phyloP scores from a whole-genome alignment of 2,888 invertebrate species.

The Agrotis ipsilon region DNA sequence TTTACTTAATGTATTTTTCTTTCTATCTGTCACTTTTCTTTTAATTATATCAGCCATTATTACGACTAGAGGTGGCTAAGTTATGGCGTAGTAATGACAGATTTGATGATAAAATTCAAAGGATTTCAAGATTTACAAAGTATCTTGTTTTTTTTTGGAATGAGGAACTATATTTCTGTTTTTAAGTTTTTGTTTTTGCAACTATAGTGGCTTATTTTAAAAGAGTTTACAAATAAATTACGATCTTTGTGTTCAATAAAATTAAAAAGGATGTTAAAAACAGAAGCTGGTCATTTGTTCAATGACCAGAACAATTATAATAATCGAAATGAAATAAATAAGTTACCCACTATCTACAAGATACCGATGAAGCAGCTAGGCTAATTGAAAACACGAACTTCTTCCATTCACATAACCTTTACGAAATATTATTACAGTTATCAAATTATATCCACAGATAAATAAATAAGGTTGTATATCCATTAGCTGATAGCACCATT shows the following conservation, averaged over 20 bases:
- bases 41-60: no score
- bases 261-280: neutral
- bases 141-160: no score
- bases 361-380: conserved; percentile 6
- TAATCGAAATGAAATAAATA: conserved; percentile 16
- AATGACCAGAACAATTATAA: conserved; percentile 9
- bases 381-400: conserved; percentile 41
- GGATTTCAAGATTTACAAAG: no score
- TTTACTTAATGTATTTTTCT: no score
- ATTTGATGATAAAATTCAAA: no score
- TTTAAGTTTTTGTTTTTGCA: no score
- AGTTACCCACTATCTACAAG: conserved; percentile 11
- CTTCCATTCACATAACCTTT: conserved; percentile 8
- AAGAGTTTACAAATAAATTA: no score
- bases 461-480: conserved; percentile 41
- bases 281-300: neutral
- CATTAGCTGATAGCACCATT: conserved; percentile 40
- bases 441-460: conserved; percentile 19
- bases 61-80: no score
- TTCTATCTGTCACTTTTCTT: no score
- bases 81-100: no score
- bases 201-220: no score
- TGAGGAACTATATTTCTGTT: no score
- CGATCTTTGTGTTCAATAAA: neutral
- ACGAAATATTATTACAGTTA: conserved; percentile 27